Evolutionary conservation across 2,113 vertebrate genomes (phyloP), one percentile per base, ranked within the genome.

Genomic region (Rhadina sibilatrix): DNA sequence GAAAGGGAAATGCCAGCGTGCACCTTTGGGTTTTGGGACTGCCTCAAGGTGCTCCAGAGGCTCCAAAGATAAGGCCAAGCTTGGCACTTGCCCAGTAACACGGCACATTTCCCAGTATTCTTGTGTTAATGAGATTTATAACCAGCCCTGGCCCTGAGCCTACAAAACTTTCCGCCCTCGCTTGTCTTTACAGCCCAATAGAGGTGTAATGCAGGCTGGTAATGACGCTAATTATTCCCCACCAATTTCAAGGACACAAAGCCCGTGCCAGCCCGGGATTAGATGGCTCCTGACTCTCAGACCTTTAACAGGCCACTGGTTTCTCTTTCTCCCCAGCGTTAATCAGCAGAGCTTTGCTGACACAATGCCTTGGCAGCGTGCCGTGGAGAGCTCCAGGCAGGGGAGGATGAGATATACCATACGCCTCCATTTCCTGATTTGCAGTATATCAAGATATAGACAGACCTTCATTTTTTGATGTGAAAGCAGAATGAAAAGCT

Each of bases 401-500:
- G 88, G 92, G 88, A 93, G 86, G 93, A 93, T 96, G 96, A 97
- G 95, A 90, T 93, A 89, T 78, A 97, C 96, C 96, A 97, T 87
- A 66, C 85, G 76, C 90, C 93, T 96, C 93, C 92, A 93, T 95
- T 94, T 92, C 96, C 92, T 87, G 93, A 89, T 89, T 71, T 87
- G 88, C 93, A 87, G 76, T 84, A 81, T 69, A 93, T 84, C 93
- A 94, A 94, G 72, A 76, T 96, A 96, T 87, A 95, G 93, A 89
- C 90, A 95, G 86, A 90, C 87, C 75, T 87, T 85, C 80, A 40
- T n/a, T 59, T 59, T 93, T 86, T 96, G 6, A 90, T 93, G 88
- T 72, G 93, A 92, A 83, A 94, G 88, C 71, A 87, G 86, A 95
- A 95, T 94, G 88, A 93, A 95, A 94, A 96, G 96, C 86, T 92